These are phyloP conservation scores for Colinus virginianus DNA, from an alignment of 2,113 vertebrate genomes.

Conservation along the genomic window DNA sequence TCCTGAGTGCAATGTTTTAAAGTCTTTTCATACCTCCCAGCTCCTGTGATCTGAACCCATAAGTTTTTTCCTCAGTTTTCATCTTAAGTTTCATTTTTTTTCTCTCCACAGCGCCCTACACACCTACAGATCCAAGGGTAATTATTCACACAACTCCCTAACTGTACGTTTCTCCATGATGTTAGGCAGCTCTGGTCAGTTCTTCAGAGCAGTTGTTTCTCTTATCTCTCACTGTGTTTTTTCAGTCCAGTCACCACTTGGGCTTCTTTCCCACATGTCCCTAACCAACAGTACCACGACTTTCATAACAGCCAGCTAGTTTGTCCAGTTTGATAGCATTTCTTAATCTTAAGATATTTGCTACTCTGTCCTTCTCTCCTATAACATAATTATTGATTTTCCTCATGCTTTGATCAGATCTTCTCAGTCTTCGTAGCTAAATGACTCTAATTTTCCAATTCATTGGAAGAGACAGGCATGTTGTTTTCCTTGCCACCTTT, in stretches of 20 bases:
- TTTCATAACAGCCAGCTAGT: background rate
- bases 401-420: background rate
- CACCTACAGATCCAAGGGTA: background rate
- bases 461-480: background rate
- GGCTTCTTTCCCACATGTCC: background rate
- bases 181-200: background rate
- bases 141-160: background rate
- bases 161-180: background rate
- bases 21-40: background rate
- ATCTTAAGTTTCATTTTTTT: background rate
- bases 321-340: background rate
- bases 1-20: background rate
- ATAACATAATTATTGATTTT: background rate
- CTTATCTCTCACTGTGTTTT: background rate
- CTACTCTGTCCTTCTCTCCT: background rate
- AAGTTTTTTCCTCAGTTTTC: background rate
- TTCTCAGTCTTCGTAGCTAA: background rate
- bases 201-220: background rate
- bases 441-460: background rate
- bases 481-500: background rate
- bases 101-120: rapidly evolving
- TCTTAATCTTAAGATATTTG: background rate
- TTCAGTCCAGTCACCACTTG: background rate
- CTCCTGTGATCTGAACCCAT: background rate
- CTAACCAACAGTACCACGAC: background rate